Conservation (phyloP, 1,140 invertebrate species). For the Paralvinella palmiformis region DNA sequence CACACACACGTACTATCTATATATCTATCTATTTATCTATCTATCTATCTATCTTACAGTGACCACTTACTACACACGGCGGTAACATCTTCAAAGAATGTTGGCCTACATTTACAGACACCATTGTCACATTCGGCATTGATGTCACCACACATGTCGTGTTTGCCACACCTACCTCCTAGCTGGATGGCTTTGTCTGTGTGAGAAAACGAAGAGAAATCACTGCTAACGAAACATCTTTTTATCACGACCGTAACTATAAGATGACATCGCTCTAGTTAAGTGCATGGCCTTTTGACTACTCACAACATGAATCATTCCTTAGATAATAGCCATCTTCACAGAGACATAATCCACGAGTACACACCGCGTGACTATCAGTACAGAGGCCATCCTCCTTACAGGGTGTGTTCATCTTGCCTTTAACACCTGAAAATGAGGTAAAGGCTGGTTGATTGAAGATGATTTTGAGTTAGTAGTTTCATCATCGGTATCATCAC, state of each 20-base stretch:
- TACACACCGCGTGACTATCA: not conserved
- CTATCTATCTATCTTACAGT: not conserved
- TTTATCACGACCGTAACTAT: not conserved
- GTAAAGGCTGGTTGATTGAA: not conserved
- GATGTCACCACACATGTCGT: slow-evolving; percentile 1
- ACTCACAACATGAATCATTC: not conserved
- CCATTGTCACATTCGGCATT: slow-evolving; percentile 7
- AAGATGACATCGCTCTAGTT: not conserved
- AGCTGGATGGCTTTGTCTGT: too few species aligned
- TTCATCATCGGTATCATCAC: not conserved
- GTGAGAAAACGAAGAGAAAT: too few species aligned
- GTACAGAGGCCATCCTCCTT: not conserved
- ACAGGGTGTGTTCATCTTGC: slow-evolving; percentile 1
- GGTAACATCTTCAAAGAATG: slow-evolving; percentile 1
- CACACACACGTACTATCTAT: not conserved
- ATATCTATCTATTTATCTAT: not conserved
- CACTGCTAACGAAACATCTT: too few species aligned
- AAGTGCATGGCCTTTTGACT: not conserved
- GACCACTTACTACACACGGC: not conserved
- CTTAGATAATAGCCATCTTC: not conserved
- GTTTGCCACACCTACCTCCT: not conserved
- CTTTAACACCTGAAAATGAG: slow-evolving; percentile 1
- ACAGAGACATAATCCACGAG: not conserved
- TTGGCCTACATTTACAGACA: not conserved
- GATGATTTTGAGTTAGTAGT: not conserved